These are phyloP conservation scores for Tachystola acroxantha DNA, from an alignment of 2,888 invertebrate species.

Conservation along the genomic window DNA sequence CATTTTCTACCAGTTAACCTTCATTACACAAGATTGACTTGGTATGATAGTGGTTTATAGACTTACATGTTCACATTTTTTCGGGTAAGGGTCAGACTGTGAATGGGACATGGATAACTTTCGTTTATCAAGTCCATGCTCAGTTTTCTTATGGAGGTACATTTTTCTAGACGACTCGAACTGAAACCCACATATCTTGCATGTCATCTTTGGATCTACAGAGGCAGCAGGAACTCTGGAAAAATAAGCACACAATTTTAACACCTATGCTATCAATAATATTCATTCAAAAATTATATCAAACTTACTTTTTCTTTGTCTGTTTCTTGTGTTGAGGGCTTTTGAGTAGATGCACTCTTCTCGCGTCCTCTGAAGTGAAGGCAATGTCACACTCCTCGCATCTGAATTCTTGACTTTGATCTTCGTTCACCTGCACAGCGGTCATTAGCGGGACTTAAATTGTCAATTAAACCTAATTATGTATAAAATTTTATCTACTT, in stretches of 20 bases:
- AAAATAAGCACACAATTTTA: not conserved
- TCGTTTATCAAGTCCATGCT: conserved; percentile 8
- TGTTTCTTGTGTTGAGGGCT: conserved; percentile 21
- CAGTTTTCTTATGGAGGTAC: conserved; percentile 1
- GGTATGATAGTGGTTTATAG: too few species aligned
- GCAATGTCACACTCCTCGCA: conserved; percentile 24
- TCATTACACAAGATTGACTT: too few species aligned
- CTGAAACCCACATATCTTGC: not conserved
- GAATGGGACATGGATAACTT: too few species aligned
- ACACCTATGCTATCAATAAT: not conserved
- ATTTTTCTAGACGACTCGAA: not conserved
- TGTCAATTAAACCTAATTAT: not conserved
- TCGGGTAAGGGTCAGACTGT: conserved; percentile 21
- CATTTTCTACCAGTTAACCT: too few species aligned
- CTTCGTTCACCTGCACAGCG: conserved; percentile 14
- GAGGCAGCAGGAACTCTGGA: too few species aligned
- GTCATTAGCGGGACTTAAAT: not conserved
- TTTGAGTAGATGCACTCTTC: conserved; percentile 24
- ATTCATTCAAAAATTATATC: not conserved
- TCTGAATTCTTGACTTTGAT: conserved; percentile 10
- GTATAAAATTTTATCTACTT: not conserved
- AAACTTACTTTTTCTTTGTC: conserved; percentile 7
- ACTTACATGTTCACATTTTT: conserved; percentile 21
- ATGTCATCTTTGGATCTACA: too few species aligned
- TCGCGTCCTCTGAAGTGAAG: conserved; percentile 26